A percentile compares a stretch with the other conserved stretches of the same genome.
Evolutionary conservation across 2,888 invertebrate species (phyloP).

Genomic region (Pollenia labialis): DNA sequence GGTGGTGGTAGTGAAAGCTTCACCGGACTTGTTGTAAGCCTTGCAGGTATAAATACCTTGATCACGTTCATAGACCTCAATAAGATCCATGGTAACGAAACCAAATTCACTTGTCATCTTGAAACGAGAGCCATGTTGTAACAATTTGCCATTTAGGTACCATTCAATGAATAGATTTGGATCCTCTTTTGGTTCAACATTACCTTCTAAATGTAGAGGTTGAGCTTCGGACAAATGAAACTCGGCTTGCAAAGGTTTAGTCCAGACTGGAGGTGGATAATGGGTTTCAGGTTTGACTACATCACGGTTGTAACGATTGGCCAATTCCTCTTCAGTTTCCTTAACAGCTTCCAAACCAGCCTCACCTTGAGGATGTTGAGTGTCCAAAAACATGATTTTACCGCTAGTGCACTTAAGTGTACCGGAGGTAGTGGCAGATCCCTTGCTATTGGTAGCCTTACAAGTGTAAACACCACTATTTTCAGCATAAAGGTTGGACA

Average conservation of each 20-base stretch:
- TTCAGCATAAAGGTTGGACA: conserved; percentile 94
- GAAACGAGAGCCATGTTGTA: conserved; percentile 94
- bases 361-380: conserved; percentile 97
- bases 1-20: conserved; percentile 96
- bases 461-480: conserved; percentile 97
- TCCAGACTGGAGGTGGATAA: conserved; percentile 94
- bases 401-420: conserved; percentile 93
- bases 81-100: conserved; percentile 96
- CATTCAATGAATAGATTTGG: conserved; percentile 95
- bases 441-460: conserved; percentile 94
- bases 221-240: conserved; percentile 92
- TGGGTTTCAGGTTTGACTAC: conserved; percentile 89
- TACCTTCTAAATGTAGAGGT: conserved; percentile 95
- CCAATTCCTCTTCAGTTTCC: conserved; percentile 93
- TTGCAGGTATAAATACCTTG: conserved; percentile 97
- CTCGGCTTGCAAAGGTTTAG: conserved; percentile 91
- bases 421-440: conserved; percentile 95
- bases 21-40: conserved; percentile 93
- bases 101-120: conserved; percentile 98
- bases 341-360: conserved; percentile 95
- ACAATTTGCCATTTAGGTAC: conserved; percentile 95
- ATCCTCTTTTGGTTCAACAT: conserved; percentile 97
- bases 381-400: conserved; percentile 92
- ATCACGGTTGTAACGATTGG: conserved; percentile 89
- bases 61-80: conserved; percentile 95